A percentile compares a stretch with the other conserved stretches of the same genome.
Conservation (phyloP, 2,888 invertebrate genomes). For the Hanleya hanleyi region DNA sequence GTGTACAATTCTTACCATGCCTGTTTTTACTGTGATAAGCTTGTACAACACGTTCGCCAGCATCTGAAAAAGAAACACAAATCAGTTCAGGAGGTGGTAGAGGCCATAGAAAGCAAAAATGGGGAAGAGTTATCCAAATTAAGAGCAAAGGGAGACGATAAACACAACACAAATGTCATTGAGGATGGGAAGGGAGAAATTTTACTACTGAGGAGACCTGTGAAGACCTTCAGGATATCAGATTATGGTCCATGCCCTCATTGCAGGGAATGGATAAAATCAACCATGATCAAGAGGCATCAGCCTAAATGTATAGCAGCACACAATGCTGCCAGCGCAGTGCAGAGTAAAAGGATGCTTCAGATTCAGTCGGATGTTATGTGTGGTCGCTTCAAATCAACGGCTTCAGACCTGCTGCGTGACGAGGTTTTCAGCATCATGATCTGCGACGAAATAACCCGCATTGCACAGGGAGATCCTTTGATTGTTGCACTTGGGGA, state of each 20-base stretch:
- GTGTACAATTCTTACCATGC: too few species aligned
- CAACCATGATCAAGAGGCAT: neutral
- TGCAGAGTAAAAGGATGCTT: too few species aligned
- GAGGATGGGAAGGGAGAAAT: conserved; percentile 5
- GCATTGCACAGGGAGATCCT: neutral
- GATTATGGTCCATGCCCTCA: conserved; percentile 9
- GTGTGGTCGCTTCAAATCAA: neutral
- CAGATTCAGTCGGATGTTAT: neutral
- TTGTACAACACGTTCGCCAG: too few species aligned
- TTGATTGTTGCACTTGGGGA: conserved; percentile 8
- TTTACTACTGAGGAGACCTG: neutral
- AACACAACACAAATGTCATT: neutral
- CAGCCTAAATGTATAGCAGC: neutral
- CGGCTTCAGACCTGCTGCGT: neutral
- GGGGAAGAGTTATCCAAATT: too few species aligned
- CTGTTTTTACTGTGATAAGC: too few species aligned
- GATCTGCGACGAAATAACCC: neutral
- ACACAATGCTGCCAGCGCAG: neutral
- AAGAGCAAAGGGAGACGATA: neutral
- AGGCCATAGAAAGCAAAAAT: too few species aligned
- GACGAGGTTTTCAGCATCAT: conserved; percentile 7
- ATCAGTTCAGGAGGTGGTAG: too few species aligned
- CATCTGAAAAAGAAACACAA: too few species aligned
- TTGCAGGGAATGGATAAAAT: conserved; percentile 6
- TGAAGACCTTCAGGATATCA: neutral